Conservation (phyloP, 2,797 vertebrate genomes). For the Syndactyla subalaris region DNA sequence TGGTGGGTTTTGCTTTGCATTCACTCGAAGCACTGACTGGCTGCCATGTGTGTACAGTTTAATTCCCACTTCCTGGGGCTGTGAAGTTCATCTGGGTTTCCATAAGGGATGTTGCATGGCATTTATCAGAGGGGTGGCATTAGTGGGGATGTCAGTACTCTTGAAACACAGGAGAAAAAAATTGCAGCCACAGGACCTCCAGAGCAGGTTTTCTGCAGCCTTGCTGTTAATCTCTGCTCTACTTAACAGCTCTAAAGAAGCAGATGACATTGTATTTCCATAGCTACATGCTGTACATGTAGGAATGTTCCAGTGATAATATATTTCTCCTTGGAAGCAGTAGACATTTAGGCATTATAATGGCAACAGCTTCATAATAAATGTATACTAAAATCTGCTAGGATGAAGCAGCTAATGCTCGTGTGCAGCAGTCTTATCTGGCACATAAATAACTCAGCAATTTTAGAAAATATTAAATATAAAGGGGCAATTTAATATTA, state of each 20-base stretch:
- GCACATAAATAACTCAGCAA: slow-evolving; percentile 7
- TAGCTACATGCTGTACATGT: slow-evolving; percentile 2
- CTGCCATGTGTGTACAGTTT: not conserved
- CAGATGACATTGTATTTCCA: not conserved
- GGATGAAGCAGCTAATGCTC: not conserved
- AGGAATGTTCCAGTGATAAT: not conserved
- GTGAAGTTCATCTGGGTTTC: not conserved
- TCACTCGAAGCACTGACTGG: not conserved
- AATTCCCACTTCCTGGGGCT: not conserved
- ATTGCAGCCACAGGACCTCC: not conserved
- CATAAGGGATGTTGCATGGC: not conserved
- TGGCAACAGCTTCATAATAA: not conserved
- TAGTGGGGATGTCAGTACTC: not conserved
- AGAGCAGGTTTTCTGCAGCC: not conserved
- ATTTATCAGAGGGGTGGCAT: not conserved
- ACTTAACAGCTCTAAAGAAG: not conserved
- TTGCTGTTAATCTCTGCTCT: not conserved
- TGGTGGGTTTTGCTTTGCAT: not conserved
- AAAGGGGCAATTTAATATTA: slow-evolving; percentile 25
- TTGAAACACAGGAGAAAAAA: not conserved
- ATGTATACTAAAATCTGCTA: not conserved
- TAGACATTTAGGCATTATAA: not conserved
- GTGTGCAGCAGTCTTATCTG: not conserved
- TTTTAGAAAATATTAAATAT: slow-evolving; percentile 50
- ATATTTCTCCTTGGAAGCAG: slow-evolving; percentile 16